Conservation (phyloP, 2,113 vertebrate species). For the Dryoscopus gambensis region DNA sequence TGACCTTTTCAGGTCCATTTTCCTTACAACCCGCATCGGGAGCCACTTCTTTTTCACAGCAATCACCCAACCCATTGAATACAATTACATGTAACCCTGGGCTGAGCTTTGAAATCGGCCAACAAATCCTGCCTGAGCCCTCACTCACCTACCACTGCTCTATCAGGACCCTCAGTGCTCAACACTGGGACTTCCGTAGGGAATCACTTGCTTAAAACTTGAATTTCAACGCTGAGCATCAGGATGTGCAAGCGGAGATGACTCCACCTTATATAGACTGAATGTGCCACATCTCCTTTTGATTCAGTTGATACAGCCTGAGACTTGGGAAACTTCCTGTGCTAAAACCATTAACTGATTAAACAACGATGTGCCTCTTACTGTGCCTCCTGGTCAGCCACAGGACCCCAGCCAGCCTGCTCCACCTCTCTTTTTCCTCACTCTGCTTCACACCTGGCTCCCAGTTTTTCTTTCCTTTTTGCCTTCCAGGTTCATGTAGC, state of each 20-base stretch:
- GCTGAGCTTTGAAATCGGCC: not conserved
- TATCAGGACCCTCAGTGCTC: not conserved
- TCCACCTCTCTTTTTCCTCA: not conserved
- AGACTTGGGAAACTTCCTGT: not conserved
- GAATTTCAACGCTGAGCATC: not conserved
- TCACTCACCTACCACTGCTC: not conserved
- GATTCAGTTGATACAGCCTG: not conserved
- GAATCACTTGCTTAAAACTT: not conserved
- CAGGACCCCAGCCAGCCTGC: not conserved
- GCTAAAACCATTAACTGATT: not conserved
- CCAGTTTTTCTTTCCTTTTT: not conserved
- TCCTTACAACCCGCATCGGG: rapidly evolving
- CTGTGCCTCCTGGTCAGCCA: not conserved
- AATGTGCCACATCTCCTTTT: not conserved
- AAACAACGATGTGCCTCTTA: not conserved
- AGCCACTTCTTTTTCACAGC: not conserved
- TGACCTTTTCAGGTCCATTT: not conserved
- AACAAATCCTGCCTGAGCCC: not conserved
- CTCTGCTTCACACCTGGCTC: not conserved
- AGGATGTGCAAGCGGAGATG: not conserved
- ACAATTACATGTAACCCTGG: not conserved
- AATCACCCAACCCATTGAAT: not conserved
- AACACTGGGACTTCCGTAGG: not conserved
- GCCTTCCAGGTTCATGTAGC: not conserved
- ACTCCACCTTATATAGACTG: not conserved